Conservation (phyloP, 2,113 vertebrate genomes). For the Macaca nemestrina region DNA sequence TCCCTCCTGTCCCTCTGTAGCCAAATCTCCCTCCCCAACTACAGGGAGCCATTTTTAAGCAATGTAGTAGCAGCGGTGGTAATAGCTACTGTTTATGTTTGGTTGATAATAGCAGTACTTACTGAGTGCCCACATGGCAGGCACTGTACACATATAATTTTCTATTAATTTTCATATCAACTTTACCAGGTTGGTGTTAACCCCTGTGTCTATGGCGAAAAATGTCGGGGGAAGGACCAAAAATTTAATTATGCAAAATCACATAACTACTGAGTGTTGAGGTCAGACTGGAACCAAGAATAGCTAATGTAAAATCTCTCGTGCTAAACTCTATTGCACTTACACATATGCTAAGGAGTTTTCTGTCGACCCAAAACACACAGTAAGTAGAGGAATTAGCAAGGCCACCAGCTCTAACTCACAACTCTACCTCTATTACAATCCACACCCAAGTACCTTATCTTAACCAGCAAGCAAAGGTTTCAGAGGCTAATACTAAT, state of each 20-base stretch:
- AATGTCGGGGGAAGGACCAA: background rate
- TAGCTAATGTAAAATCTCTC: slow-evolving; percentile 44
- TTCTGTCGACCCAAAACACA: slow-evolving; percentile 29
- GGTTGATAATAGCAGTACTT: background rate
- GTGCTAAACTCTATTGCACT: background rate
- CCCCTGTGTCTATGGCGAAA: background rate
- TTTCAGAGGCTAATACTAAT: slow-evolving; percentile 54
- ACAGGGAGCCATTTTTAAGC: slow-evolving; percentile 15
- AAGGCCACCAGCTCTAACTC: background rate
- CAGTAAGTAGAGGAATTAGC: slow-evolving; percentile 39
- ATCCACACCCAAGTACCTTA: slow-evolving; percentile 26
- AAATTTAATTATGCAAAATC: background rate
- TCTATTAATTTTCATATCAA: slow-evolving; percentile 14
- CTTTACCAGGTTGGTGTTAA: background rate
- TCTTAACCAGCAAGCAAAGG: slow-evolving; percentile 52
- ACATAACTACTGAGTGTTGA: background rate
- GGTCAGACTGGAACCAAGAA: slow-evolving; percentile 27
- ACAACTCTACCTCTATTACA: slow-evolving; percentile 5
- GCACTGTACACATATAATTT: background rate
- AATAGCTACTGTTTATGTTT: background rate
- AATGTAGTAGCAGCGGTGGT: background rate
- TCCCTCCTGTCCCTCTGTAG: background rate
- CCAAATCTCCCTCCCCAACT: background rate
- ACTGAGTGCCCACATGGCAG: background rate
- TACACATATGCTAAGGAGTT: slow-evolving; percentile 26